Percentiles rank a stretch among this genome's conserved stretches.
Conservation (phyloP, 2,888 invertebrate genomes). For the Limenitis camilla region DNA sequence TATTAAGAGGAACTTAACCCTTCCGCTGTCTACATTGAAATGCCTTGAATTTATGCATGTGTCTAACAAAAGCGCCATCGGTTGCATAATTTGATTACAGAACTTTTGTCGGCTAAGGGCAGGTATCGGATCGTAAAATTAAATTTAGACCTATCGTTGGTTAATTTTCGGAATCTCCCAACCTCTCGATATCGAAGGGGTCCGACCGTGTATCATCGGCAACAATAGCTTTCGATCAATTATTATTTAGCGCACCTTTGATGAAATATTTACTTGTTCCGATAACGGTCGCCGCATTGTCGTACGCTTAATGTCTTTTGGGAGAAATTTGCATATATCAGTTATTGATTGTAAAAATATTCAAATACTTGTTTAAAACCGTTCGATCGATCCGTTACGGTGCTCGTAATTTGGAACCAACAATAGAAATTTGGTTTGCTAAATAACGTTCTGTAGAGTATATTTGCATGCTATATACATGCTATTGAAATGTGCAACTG, state of each 20-base stretch:
- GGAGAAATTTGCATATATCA: conserved; percentile 66
- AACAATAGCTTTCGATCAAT: conserved; percentile 67
- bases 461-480: conserved; percentile 25
- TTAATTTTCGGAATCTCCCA: conserved; percentile 70
- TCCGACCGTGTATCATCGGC: conserved; percentile 53
- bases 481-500: no score
- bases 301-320: conserved; percentile 54
- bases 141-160: conserved; percentile 72
- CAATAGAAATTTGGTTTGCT: conserved; percentile 44
- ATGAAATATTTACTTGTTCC: conserved; percentile 67
- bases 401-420: conserved; percentile 46
- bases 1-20: conserved; percentile 59
- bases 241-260: conserved; percentile 71
- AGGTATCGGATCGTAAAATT: conserved; percentile 73
- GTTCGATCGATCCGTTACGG: conserved; percentile 67
- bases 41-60: conserved; percentile 69
- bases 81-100: conserved; percentile 73
- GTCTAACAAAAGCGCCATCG: conserved; percentile 63
- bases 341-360: conserved; percentile 74
- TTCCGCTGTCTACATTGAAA: conserved; percentile 58
- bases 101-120: conserved; percentile 63
- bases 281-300: conserved; percentile 70
- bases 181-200: conserved; percentile 56
- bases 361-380: conserved; percentile 62
- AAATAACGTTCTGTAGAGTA: conserved; percentile 48